A percentile compares a stretch with the other conserved stretches of the same genome.
Evolutionary conservation across 2,888 invertebrate species (phyloP).

Genomic region (Rhingia campestris): DNA sequence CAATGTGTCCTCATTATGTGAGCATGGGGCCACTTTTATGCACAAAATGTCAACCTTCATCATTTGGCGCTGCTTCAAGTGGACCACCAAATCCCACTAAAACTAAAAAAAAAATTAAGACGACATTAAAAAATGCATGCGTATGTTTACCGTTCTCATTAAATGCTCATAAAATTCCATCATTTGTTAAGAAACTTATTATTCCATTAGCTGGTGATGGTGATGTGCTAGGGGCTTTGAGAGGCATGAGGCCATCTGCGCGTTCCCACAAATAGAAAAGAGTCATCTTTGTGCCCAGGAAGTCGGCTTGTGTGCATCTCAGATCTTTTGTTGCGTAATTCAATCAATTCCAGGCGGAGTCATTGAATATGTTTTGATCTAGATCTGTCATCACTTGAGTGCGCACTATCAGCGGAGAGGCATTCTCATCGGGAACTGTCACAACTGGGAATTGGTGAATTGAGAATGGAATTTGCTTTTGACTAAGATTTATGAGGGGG

Average conservation of each 20-base stretch:
- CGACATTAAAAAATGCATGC: not conserved
- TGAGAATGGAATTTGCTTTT: constrained; percentile 36
- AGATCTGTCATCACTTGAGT: constrained; percentile 46
- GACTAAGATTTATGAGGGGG: not conserved
- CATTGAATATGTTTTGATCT: constrained; percentile 39
- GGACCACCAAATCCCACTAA: not conserved
- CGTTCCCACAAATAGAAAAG: constrained; percentile 1
- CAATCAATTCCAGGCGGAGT: constrained; percentile 48
- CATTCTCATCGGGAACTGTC: constrained; percentile 55
- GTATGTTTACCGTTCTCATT: constrained; percentile 15
- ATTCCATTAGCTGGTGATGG: constrained; percentile 20
- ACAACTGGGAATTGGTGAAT: constrained; percentile 31
- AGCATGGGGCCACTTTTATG: too few species aligned
- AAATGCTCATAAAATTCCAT: constrained; percentile 3
- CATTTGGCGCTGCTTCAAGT: constrained; percentile 10
- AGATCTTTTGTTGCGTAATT: constrained; percentile 54
- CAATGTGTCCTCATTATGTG: too few species aligned
- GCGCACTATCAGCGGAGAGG: not conserved
- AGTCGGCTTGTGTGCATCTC: constrained; percentile 1
- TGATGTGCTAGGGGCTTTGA: not conserved
- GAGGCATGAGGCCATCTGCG: constrained; percentile 6
- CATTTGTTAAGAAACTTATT: constrained; percentile 6
- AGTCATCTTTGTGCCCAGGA: constrained; percentile 20
- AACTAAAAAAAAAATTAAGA: not conserved
- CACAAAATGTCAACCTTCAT: not conserved